Evolutionary conservation across 2,888 invertebrate species (phyloP), one percentile per base, ranked within the genome.

Genomic region (Cryptosula pallasiana): DNA sequence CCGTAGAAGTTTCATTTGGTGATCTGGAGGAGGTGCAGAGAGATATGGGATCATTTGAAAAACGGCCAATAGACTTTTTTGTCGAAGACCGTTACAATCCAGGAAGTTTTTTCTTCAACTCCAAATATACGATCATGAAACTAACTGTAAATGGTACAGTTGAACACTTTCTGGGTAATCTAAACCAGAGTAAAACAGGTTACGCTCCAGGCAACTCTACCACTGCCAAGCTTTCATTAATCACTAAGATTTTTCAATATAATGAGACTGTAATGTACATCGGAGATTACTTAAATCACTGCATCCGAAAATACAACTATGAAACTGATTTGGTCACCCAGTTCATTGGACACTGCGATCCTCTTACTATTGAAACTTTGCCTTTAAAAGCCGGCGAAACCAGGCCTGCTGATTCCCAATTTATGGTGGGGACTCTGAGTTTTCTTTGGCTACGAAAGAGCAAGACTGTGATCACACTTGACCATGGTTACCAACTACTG

Each of bases 241-340:
- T 63, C 27, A 32, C 5, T 13, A 32, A 5, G 13, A 32, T 32
- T 13, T 20, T 32, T 3, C 63, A 63, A 34, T 20, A 25, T 25
- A 63, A 63, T 34, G 63, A 63, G 34, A 63, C 63, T 13, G n/a
- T 63, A 3, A 63, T 63, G 63, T 32, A 29, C 13, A n/a, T 63
- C 1, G 27, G 29, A 13, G 63, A 63, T n/a, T 63, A 63, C 32
- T 16, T 63, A 13, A 63, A 63, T 27, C 25, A 63, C 32, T 63
- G 63, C n/a, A n/a, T 63, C 32, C 27, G 63, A 13, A 5, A 63
- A 32, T 63, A 63, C 32, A 27, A 63, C 34, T 32, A 29, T 27
- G 32, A 25, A 13, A 63, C 29, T 13, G 63, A 63, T 32, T 9
- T 25, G 5, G 27, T 63, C 2, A 63, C 32, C 2, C 32, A 27